Conservation (phyloP, 2,888 invertebrate species). For the Drosophila seclusa region DNA sequence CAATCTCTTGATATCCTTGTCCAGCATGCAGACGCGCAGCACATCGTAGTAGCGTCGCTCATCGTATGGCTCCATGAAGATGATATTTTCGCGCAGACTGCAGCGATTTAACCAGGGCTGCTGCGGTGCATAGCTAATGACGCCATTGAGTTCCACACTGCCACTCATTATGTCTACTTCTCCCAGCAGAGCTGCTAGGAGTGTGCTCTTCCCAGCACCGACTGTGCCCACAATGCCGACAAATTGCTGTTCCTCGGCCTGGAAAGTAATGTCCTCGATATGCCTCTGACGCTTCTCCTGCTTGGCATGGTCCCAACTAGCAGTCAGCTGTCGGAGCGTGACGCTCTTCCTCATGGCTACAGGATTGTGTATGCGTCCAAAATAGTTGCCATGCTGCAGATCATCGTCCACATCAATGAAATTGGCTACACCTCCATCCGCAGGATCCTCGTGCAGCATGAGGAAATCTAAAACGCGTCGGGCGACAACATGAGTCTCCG, state of each 20-base stretch:
- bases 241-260: constrained; percentile 72
- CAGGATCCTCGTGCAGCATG: constrained; percentile 81
- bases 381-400: constrained; percentile 68
- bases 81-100: constrained; percentile 95
- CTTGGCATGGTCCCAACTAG: constrained; percentile 86
- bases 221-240: constrained; percentile 89
- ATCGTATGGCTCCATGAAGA: constrained; percentile 91
- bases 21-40: constrained; percentile 87
- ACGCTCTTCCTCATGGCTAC: constrained; percentile 80
- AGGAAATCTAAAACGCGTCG: constrained; percentile 89
- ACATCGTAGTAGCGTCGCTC: constrained; percentile 86
- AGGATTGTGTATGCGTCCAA: constrained; percentile 71
- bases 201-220: constrained; percentile 90
- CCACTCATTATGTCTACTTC: constrained; percentile 89
- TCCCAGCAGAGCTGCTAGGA: constrained; percentile 90
- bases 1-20: constrained; percentile 88
- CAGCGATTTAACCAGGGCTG: constrained; percentile 93
- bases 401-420: constrained; percentile 69
- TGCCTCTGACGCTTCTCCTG: constrained; percentile 63
- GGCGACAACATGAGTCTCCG: constrained; percentile 91
- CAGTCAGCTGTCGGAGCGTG: constrained; percentile 85
- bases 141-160: constrained; percentile 87
- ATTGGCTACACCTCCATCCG: constrained; percentile 73
- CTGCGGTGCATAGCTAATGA: constrained; percentile 91
- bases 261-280: constrained; percentile 85